Conservation (phyloP, 2,797 vertebrate genomes). For the Hafferia zeledoni region DNA sequence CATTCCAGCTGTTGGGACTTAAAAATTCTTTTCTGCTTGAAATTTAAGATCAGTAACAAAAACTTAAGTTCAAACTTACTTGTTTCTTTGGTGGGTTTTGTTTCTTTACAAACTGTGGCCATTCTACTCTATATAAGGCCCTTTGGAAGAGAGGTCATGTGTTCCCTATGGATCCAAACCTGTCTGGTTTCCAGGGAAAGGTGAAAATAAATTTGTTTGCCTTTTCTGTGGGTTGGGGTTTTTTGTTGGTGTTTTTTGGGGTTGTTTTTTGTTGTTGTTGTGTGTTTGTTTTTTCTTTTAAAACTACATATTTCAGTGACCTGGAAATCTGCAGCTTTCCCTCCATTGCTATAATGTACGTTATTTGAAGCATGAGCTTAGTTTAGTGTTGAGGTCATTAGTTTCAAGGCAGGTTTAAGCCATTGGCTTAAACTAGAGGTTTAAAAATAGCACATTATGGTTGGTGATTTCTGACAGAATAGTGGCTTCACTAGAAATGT, state of each 20-base stretch:
- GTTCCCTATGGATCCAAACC: not conserved
- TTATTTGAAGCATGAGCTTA: not conserved
- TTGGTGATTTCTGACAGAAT: not conserved
- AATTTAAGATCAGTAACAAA: not conserved
- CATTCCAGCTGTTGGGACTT: not conserved
- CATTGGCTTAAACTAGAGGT: not conserved
- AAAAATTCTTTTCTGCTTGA: not conserved
- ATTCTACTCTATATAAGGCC: accelerated
- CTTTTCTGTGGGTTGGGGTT: not conserved
- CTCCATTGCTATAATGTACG: accelerated
- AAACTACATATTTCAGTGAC: not conserved
- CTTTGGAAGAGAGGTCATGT: accelerated
- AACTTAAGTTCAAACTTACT: not conserved
- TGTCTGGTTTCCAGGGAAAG: not conserved
- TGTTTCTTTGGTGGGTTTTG: not conserved
- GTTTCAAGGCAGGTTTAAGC: not conserved
- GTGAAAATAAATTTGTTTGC: not conserved
- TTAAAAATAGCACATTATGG: not conserved
- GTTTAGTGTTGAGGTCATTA: not conserved
- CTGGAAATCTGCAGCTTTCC: not conserved
- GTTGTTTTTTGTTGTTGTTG: no score
- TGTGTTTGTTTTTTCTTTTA: not conserved
- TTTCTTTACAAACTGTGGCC: not conserved
- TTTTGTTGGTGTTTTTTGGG: no score
- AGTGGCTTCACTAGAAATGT: not conserved